These are phyloP conservation scores for Pseudocheirus occidentalis DNA, from an alignment of 2,797 vertebrate genomes.

Conservation along the genomic window DNA sequence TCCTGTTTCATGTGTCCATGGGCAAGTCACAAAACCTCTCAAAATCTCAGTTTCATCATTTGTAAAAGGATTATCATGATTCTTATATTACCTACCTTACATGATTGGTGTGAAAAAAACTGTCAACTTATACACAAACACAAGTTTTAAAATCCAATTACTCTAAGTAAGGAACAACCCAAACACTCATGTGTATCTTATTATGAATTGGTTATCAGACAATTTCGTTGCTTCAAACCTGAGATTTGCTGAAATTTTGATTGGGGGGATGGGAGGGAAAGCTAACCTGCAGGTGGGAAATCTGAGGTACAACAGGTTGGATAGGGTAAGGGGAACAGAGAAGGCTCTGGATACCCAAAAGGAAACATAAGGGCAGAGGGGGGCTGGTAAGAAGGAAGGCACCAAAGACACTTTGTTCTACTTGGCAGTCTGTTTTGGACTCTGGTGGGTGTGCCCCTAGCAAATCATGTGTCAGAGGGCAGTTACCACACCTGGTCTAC, in stretches of 20 bases:
- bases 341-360: neutral
- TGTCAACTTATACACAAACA: neutral
- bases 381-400: neutral
- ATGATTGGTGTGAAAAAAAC: neutral
- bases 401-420: neutral
- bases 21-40: neutral
- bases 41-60: neutral
- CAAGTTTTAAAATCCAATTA: neutral
- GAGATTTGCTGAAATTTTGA: neutral
- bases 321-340: neutral
- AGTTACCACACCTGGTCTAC: neutral
- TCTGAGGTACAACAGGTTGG: neutral
- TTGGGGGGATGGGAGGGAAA: neutral
- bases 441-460: neutral
- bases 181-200: neutral
- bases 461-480: neutral
- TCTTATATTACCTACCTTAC: neutral
- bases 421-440: neutral
- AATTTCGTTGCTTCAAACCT: neutral
- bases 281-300: neutral
- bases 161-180: neutral
- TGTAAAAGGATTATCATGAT: neutral
- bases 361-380: neutral
- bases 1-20: neutral
- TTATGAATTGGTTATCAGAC: neutral